These are phyloP conservation scores for Sepioteuthis lessoniana DNA, from an alignment of 2,888 invertebrate genomes.

Conservation along the genomic window DNA sequence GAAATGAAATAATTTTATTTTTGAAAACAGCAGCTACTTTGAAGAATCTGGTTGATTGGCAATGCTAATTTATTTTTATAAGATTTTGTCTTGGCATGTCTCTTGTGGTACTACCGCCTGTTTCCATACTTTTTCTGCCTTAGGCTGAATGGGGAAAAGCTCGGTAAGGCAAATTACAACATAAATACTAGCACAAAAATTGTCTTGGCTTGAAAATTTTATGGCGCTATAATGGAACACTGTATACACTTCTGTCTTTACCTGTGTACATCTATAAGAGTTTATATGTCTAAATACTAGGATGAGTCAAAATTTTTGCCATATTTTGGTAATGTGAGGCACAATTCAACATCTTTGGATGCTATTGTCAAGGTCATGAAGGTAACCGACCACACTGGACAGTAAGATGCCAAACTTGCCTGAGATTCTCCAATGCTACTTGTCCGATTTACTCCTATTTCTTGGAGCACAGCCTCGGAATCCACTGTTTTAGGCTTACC, in stretches of 20 bases:
- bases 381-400: no score
- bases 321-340: no score
- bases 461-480: no score
- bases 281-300: neutral
- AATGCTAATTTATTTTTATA: neutral
- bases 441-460: no score
- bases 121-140: neutral
- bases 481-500: no score
- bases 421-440: no score
- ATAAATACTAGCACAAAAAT: neutral
- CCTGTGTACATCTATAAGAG: neutral
- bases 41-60: slow-evolving; percentile 15
- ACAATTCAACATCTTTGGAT: no score
- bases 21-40: neutral
- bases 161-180: neutral
- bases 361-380: no score
- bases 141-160: neutral
- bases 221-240: neutral
- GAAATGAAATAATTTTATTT: neutral
- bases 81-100: neutral
- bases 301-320: no score
- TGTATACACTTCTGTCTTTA: neutral
- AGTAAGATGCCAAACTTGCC: no score
- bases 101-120: no score
- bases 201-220: neutral